These are phyloP conservation scores for Falco biarmicus DNA, from an alignment of 2,797 vertebrate genomes.

Conservation along the genomic window DNA sequence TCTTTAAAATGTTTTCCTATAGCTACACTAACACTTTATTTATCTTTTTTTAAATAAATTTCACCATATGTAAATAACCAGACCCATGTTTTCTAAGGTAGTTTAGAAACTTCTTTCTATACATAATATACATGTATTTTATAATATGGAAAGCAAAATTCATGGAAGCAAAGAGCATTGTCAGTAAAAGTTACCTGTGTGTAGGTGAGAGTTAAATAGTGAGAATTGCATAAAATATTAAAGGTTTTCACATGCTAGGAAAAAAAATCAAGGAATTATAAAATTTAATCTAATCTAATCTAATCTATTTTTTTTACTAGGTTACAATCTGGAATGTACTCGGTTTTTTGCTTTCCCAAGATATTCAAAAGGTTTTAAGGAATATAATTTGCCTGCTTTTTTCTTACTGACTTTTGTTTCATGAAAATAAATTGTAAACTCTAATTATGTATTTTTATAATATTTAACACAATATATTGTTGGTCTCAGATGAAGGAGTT, in stretches of 20 bases:
- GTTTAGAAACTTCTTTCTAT: not conserved
- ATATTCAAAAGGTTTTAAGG: not conserved
- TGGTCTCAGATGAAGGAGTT: not conserved
- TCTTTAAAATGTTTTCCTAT: not conserved
- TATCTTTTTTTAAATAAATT: not conserved
- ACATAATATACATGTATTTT: not conserved
- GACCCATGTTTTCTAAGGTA: not conserved
- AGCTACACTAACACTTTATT: not conserved
- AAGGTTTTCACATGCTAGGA: fast-evolving
- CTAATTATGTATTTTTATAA: not conserved
- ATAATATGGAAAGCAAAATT: not conserved
- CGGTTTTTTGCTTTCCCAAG: not conserved
- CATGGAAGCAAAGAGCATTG: not conserved
- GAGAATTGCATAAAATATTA: not conserved
- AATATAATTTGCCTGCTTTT: not conserved
- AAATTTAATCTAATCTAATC: not conserved
- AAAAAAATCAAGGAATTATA: not conserved
- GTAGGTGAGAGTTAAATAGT: not conserved
- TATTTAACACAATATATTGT: not conserved
- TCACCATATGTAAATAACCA: not conserved
- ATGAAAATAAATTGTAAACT: not conserved
- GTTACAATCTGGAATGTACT: not conserved
- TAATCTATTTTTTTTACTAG: not conserved
- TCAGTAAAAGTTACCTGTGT: not conserved
- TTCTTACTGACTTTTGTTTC: not conserved